Evolutionary conservation across 1,140 invertebrate genomes (phyloP).

Genomic region (Chrysoperla carnea): DNA sequence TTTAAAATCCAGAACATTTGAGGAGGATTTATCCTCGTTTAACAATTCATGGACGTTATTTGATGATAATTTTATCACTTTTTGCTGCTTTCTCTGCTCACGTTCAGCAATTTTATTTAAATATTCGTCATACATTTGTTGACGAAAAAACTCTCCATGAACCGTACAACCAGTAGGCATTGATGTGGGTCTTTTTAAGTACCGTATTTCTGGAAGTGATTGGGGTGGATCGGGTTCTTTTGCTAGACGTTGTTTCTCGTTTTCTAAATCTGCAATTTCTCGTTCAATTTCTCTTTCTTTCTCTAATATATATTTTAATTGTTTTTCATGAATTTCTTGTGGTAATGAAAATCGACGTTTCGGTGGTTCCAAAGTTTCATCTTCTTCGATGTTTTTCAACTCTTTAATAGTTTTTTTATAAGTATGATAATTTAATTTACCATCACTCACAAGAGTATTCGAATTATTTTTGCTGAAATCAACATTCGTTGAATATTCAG

Average conservation of each 20-base stretch:
- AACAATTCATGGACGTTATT: conserved; percentile 11
- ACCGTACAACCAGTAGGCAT: conserved; percentile 5
- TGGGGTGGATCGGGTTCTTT: conserved; percentile 8
- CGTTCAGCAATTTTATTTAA: conserved; percentile 56
- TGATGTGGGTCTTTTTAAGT: conserved; percentile 14
- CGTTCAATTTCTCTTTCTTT: conserved; percentile 44
- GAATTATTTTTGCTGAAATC: too few species aligned
- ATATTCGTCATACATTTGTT: conserved; percentile 69
- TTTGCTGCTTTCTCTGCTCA: conserved; percentile 56
- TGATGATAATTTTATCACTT: conserved; percentile 51
- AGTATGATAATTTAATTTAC: too few species aligned
- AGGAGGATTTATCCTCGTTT: conserved; percentile 8
- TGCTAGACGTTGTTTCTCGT: conserved; percentile 24
- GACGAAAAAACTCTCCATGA: conserved; percentile 43
- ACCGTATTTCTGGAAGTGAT: not conserved
- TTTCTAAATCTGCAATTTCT: conserved; percentile 36
- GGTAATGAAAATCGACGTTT: conserved; percentile 37
- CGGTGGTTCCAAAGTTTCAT: conserved; percentile 11
- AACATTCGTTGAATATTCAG: conserved; percentile 7
- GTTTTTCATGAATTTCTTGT: conserved; percentile 43
- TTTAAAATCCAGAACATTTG: conserved; percentile 13
- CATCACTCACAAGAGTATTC: too few species aligned
- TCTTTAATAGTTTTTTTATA: too few species aligned
- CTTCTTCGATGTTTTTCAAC: conserved; percentile 6
- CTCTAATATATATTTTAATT: conserved; percentile 45